These are phyloP conservation scores for Dipodomys ordii DNA, from an alignment of 2,113 vertebrate species.

Conservation along the genomic window DNA sequence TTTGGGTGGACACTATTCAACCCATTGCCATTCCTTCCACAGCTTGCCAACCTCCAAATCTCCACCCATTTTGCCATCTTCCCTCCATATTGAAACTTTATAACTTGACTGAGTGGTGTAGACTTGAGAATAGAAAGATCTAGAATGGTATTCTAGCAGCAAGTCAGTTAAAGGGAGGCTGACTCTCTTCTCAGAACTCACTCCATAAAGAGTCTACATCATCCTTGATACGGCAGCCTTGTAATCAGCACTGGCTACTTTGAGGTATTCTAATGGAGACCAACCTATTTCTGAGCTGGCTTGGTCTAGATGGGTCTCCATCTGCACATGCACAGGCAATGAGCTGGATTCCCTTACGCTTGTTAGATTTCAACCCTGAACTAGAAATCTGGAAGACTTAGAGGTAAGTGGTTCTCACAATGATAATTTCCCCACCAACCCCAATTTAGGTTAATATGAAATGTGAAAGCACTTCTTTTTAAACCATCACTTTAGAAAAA, in stretches of 20 bases:
- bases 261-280: not conserved
- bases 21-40: not conserved
- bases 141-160: not conserved
- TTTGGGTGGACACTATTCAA: not conserved
- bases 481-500: constrained; percentile 57
- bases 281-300: fast-evolving
- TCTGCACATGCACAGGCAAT: not conserved
- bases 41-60: not conserved
- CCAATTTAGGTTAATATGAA: constrained; percentile 38
- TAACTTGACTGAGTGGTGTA: too few relatives aligned
- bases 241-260: fast-evolving
- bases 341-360: not conserved
- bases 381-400: not conserved
- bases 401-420: not conserved
- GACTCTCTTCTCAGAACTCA: not conserved
- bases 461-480: constrained; percentile 79
- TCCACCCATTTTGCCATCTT: too few relatives aligned
- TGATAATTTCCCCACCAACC: not conserved
- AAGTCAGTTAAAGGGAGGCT: not conserved
- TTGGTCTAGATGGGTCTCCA: too few relatives aligned
- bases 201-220: not conserved
- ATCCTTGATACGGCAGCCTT: not conserved
- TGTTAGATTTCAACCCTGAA: not conserved
- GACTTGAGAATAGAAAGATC: not conserved
- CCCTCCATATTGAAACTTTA: not conserved